Conservation (phyloP, 2,888 invertebrate genomes). For the Xestoiulus laeticollis region DNA sequence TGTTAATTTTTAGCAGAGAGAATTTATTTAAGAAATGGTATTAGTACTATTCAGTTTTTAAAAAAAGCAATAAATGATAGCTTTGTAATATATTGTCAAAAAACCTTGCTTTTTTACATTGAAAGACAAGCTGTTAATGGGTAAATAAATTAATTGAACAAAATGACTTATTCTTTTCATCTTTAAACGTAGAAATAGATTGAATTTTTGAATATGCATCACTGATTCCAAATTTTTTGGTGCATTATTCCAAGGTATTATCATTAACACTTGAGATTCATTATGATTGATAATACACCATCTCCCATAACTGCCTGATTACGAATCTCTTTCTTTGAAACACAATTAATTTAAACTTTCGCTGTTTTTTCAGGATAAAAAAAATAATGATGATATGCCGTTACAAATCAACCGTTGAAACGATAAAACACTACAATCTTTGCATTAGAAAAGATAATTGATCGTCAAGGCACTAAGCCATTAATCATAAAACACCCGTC, state of each 20-base stretch:
- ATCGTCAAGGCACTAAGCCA: background rate
- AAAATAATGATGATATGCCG: background rate
- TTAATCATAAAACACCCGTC: background rate
- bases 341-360: background rate
- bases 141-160: too few relatives aligned
- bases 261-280: background rate
- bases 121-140: too few relatives aligned
- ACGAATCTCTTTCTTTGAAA: background rate
- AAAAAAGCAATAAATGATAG: too few relatives aligned
- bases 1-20: too few relatives aligned
- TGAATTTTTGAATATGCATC: background rate
- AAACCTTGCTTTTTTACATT: too few relatives aligned
- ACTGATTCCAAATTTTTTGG: background rate
- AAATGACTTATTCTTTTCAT: too few relatives aligned
- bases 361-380: background rate
- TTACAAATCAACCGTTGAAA: background rate
- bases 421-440: background rate
- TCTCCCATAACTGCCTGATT: background rate
- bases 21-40: too few relatives aligned
- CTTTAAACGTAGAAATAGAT: too few relatives aligned
- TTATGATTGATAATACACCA: background rate
- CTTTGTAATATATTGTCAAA: too few relatives aligned
- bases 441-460: background rate
- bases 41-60: too few relatives aligned
- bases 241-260: background rate